Base-by-base conservation (phyloP, 2,797 vertebrate genomes). In the Sardinella longiceps region DNA sequence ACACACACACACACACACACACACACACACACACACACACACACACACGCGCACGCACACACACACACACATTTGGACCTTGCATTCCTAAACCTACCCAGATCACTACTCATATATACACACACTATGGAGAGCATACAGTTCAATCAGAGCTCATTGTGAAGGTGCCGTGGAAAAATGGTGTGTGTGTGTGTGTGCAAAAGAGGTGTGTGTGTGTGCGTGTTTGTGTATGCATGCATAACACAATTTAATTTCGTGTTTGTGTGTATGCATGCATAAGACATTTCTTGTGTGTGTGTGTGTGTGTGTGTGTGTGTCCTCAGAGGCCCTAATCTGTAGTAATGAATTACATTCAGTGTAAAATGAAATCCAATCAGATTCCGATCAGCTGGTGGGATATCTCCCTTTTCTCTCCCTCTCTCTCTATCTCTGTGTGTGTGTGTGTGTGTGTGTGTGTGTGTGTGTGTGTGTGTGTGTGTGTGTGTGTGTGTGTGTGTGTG, bases 401-500 rank as follows among this genome's bases (percentile, higher is more conserved):
- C 60, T 63, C 60, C 28, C 25, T 30, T 30, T 25, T 12, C 11
- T 25, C 14, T 4, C 14, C 14, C 14, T 30, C 3, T 30, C 9
- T 63, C 10, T 63, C 9, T 63, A 2, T 63, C 25, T n/a, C n/a
- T n/a, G n/a, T n/a, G n/a, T n/a, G n/a, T n/a, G n/a, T n/a, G n/a
- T n/a, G n/a, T n/a, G n/a, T n/a, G n/a, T n/a, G n/a, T n/a, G n/a
- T n/a, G n/a, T n/a, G n/a, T n/a, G n/a, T n/a, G n/a, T n/a, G n/a
- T n/a, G n/a, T n/a, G n/a, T n/a, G n/a, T n/a, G n/a, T n/a, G n/a
- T n/a, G n/a, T n/a, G n/a, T n/a, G n/a, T n/a, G n/a, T n/a, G n/a
- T n/a, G n/a, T 63, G 60, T 63, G 25, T 63, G 58, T 63, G n/a
- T 63, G 58, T 63, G n/a, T 63, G 58, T 63, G 58, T 63, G 25